Percentiles rank a stretch among this genome's conserved stretches.
Evolutionary conservation across 92 coral and sea anemone species (phyloP).

Genomic region (Palythoa heliodiscus): DNA sequence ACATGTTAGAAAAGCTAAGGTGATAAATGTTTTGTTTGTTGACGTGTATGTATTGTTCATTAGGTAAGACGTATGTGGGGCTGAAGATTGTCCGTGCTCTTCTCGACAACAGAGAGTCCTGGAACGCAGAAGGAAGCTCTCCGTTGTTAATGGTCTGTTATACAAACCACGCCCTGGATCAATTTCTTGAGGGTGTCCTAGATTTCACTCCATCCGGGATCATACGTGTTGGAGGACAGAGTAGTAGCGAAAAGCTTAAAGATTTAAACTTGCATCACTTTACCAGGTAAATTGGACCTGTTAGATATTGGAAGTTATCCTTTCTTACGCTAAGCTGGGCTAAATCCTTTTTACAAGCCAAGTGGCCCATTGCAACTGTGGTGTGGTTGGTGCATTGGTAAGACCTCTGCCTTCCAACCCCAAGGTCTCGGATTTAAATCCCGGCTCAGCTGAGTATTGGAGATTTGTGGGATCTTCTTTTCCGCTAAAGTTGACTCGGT

Average conservation of each 20-base stretch:
- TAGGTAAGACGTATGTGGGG: conserved; percentile 90
- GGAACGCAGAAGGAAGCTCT: conserved; percentile 62
- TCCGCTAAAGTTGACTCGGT: too few species aligned
- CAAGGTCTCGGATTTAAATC: too few species aligned
- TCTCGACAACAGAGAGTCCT: conserved; percentile 63
- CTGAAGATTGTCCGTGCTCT: conserved; percentile 84
- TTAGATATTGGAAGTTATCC: too few species aligned
- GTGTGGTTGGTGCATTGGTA: too few species aligned
- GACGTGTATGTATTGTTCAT: neutral
- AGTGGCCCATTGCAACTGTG: too few species aligned
- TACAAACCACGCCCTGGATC: conserved; percentile 94
- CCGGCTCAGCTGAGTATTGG: too few species aligned
- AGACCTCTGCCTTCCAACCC: too few species aligned
- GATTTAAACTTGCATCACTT: conserved; percentile 58
- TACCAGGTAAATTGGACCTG: conserved; percentile 17
- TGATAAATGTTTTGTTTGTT: neutral
- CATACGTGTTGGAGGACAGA: conserved; percentile 89
- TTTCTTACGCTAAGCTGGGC: too few species aligned
- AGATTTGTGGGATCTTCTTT: too few species aligned
- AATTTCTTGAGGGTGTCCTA: conserved; percentile 88
- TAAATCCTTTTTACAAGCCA: too few species aligned
- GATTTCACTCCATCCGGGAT: conserved; percentile 70
- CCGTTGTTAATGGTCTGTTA: conserved; percentile 89
- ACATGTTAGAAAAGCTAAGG: too few species aligned
- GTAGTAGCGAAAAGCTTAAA: conserved; percentile 73